phyloP scores from a whole-genome alignment of 2,888 invertebrate species.

The Carabus problematicus region DNA sequence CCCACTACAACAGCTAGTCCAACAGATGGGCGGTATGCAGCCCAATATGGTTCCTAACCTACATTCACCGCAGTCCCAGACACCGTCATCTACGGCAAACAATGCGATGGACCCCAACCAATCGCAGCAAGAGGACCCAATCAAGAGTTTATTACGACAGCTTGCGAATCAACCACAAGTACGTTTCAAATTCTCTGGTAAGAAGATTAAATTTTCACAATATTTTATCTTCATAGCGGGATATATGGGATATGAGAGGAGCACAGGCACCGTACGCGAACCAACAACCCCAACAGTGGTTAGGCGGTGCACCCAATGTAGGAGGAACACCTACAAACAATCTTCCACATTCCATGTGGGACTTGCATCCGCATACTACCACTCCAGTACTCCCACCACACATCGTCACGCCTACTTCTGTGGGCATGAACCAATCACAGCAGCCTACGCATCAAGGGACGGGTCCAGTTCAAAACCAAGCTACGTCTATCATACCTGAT shows the following conservation, averaged over 20 bases:
- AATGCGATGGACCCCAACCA: slow-evolving; percentile 30
- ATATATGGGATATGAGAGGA: slow-evolving; percentile 29
- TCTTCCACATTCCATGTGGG: slow-evolving; percentile 56
- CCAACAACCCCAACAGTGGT: slow-evolving; percentile 41
- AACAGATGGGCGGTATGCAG: slow-evolving; percentile 63
- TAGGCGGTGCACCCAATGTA: neutral
- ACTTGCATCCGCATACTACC: slow-evolving; percentile 48
- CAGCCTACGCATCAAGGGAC: slow-evolving; percentile 34
- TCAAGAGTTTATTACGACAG: slow-evolving; percentile 62
- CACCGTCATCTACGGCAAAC: slow-evolving; percentile 42
- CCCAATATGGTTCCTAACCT: slow-evolving; percentile 49
- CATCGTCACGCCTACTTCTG: slow-evolving; percentile 39
- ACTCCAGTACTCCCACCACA: slow-evolving; percentile 46
- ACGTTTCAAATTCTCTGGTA: slow-evolving; percentile 45
- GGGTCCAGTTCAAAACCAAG: slow-evolving; percentile 36
- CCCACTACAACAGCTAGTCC: slow-evolving; percentile 62
- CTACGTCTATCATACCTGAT: slow-evolving; percentile 19
- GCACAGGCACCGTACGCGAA: slow-evolving; percentile 27
- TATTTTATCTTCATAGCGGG: slow-evolving; percentile 26
- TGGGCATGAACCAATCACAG: slow-evolving; percentile 15
- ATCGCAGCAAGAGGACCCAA: slow-evolving; percentile 57
- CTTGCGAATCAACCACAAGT: slow-evolving; percentile 56
- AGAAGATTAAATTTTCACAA: neutral
- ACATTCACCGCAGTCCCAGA: slow-evolving; percentile 49
- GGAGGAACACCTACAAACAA: neutral